phyloP scores from a whole-genome alignment of 2,797 vertebrate genomes.

The Acipenser transmontanus region DNA sequence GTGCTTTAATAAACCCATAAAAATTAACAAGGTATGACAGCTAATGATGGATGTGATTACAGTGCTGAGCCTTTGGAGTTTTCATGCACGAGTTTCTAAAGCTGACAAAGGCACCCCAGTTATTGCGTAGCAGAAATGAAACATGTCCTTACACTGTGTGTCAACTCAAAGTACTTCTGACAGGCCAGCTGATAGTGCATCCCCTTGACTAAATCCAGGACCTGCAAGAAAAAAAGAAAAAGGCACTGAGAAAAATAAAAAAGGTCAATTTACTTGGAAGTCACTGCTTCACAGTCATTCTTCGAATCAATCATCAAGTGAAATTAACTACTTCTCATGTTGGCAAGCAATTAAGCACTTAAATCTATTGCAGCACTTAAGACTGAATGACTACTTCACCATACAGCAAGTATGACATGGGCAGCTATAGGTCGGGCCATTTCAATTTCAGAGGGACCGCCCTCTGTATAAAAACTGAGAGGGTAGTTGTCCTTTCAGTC shows the following conservation, averaged over 20 bases:
- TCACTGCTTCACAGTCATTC: background rate
- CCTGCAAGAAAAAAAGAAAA: conserved; percentile 48
- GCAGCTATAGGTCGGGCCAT: too few relatives aligned
- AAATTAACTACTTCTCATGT: background rate
- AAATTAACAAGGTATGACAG: conserved; percentile 45
- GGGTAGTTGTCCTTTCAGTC: too few relatives aligned
- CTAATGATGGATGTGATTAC: conserved; percentile 45
- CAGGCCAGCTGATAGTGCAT: conserved; percentile 96
- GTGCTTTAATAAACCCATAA: conserved; percentile 43
- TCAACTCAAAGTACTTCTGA: conserved; percentile 96
- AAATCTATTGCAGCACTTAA: too few relatives aligned
- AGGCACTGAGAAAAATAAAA: background rate
- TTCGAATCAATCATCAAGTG: background rate
- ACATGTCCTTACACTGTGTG: conserved; percentile 80
- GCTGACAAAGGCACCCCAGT: conserved; percentile 26
- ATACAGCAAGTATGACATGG: too few relatives aligned
- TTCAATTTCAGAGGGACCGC: too few relatives aligned
- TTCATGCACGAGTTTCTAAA: conserved; percentile 25
- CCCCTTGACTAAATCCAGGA: conserved; percentile 92
- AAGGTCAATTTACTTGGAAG: conserved; percentile 4
- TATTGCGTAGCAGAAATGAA: conserved; percentile 34
- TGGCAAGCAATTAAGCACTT: conserved; percentile 2
- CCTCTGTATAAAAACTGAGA: too few relatives aligned
- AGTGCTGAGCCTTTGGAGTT: conserved; percentile 24
- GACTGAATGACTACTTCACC: too few relatives aligned